These are phyloP conservation scores for Dendroctonus ponderosae DNA, from an alignment of 1,140 invertebrate species.

Conservation along the genomic window DNA sequence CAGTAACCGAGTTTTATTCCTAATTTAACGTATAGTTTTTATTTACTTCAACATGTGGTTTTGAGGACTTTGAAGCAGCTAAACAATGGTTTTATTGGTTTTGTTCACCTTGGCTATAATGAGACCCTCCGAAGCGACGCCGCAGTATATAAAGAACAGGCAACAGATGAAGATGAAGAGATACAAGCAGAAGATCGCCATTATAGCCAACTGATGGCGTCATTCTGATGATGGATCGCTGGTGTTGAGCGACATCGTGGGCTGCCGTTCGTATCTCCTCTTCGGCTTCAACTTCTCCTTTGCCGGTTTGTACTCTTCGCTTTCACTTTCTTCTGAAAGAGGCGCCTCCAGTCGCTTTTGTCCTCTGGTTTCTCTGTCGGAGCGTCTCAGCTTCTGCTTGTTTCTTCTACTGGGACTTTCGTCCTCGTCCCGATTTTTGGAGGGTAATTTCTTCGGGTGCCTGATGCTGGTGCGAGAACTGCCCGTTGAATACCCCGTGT, in stretches of 20 bases:
- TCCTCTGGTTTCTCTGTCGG: slow-evolving; percentile 39
- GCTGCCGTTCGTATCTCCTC: slow-evolving; percentile 33
- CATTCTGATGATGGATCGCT: slow-evolving; percentile 53
- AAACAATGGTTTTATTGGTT: slow-evolving; percentile 38
- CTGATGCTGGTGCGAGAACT: slow-evolving; percentile 56
- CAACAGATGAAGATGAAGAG: slow-evolving; percentile 57
- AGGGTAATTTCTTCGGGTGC: not conserved
- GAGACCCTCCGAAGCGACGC: slow-evolving; percentile 54
- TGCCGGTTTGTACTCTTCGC: slow-evolving; percentile 40
- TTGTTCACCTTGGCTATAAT: slow-evolving; percentile 48
- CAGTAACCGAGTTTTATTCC: not conserved
- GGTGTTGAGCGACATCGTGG: slow-evolving; percentile 43
- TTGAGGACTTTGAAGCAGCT: not conserved
- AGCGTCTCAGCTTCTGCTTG: slow-evolving; percentile 45
- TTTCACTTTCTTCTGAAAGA: slow-evolving; percentile 42
- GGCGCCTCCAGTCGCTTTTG: slow-evolving; percentile 34
- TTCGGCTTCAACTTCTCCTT: slow-evolving; percentile 20
- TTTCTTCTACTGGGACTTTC: slow-evolving; percentile 28
- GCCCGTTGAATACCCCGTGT: slow-evolving; percentile 65
- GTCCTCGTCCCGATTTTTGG: slow-evolving; percentile 30
- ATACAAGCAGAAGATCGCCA: slow-evolving; percentile 59
- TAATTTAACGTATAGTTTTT: slow-evolving; percentile 4
- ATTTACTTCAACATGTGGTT: not conserved
- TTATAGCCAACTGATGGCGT: slow-evolving; percentile 59
- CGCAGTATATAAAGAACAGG: slow-evolving; percentile 58